Conservation (phyloP, 1,140 invertebrate species). For the Monochamus saltuarius region DNA sequence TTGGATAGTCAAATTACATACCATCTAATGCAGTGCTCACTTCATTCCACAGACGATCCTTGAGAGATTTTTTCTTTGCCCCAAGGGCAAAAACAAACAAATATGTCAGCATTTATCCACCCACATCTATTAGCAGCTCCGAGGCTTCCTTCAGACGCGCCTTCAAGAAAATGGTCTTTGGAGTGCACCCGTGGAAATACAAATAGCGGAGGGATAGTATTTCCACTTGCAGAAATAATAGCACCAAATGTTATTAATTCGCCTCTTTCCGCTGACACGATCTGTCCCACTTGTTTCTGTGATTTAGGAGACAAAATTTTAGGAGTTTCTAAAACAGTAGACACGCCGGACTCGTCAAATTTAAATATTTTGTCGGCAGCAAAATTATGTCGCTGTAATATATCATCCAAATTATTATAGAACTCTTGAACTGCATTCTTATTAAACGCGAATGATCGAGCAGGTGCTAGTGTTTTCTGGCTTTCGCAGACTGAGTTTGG, state of each 20-base stretch:
- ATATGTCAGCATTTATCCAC: constrained; percentile 50
- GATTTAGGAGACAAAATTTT: constrained; percentile 45
- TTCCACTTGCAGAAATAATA: constrained; percentile 48
- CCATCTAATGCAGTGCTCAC: too few relatives aligned
- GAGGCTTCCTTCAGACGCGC: constrained; percentile 46
- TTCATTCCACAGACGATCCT: too few relatives aligned
- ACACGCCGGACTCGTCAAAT: constrained; percentile 19
- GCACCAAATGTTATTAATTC: constrained; percentile 48
- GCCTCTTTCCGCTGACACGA: constrained; percentile 50
- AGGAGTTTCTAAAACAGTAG: constrained; percentile 45
- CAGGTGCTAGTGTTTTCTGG: constrained; percentile 16
- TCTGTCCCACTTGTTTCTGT: constrained; percentile 49
- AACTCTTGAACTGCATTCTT: constrained; percentile 23
- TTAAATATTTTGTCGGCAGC: constrained; percentile 26
- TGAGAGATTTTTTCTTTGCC: too few relatives aligned
- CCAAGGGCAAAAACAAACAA: too few relatives aligned
- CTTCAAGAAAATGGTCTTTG: constrained; percentile 46
- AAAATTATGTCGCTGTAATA: constrained; percentile 38
- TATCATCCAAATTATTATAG: constrained; percentile 17
- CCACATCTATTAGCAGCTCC: constrained; percentile 51
- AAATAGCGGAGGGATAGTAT: constrained; percentile 47
- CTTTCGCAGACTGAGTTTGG: constrained; percentile 13
- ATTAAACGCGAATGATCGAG: constrained; percentile 18
- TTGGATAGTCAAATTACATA: too few relatives aligned
- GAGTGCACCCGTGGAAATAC: constrained; percentile 47